phyloP scores from a whole-genome alignment of 2,113 vertebrate species.

The Lepus americanus region DNA sequence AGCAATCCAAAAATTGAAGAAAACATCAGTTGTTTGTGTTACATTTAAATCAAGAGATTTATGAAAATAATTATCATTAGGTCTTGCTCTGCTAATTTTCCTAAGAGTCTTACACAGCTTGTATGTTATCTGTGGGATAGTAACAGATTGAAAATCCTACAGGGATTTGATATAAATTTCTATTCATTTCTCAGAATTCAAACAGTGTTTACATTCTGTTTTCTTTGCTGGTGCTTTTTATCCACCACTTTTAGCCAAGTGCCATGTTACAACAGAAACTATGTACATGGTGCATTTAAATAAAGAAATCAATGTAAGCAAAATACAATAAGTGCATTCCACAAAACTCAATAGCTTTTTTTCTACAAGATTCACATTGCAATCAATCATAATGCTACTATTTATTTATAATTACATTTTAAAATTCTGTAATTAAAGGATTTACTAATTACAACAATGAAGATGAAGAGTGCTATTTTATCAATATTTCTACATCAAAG shows the following conservation, averaged over 20 bases:
- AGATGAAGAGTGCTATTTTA: neutral
- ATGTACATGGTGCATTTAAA: neutral
- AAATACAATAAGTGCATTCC: neutral
- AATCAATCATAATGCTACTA: neutral
- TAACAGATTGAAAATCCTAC: conserved; percentile 8
- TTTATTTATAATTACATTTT: neutral
- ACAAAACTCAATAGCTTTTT: neutral
- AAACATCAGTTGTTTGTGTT: neutral
- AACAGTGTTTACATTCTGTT: neutral
- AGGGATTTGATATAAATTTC: neutral
- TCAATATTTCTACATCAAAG: neutral
- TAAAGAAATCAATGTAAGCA: neutral
- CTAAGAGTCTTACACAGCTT: neutral
- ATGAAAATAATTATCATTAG: conserved; percentile 29
- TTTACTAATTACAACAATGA: neutral
- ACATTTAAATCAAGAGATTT: conserved; percentile 32
- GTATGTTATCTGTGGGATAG: neutral
- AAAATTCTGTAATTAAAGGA: neutral
- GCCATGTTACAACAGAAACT: neutral
- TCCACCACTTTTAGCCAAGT: neutral
- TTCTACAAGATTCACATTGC: neutral
- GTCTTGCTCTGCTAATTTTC: neutral
- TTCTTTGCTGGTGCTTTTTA: conserved; percentile 23
- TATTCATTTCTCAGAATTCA: conserved; percentile 47
- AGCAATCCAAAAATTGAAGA: neutral